phyloP scores from a whole-genome alignment of 1,140 invertebrate genomes.

The Mamestra configurata region DNA sequence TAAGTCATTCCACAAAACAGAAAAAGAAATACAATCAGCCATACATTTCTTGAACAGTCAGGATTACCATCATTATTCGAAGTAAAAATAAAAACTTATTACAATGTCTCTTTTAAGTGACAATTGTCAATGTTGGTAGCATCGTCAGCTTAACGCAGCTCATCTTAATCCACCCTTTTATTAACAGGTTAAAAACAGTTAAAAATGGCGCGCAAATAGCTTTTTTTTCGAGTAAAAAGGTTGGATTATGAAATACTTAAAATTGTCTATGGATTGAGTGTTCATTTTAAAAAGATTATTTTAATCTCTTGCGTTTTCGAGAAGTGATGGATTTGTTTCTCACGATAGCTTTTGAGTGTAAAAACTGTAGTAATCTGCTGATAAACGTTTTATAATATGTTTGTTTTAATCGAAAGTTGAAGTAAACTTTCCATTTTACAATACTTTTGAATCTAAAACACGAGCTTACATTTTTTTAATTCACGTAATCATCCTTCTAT shows the following conservation, averaged over 20 bases:
- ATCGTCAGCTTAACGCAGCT: not conserved
- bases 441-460: no score
- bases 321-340: not conserved
- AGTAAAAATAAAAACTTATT: not conserved
- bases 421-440: not conserved
- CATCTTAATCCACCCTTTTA: not conserved
- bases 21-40: not conserved
- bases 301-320: not conserved
- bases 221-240: slow-evolving; percentile 10
- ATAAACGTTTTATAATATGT: not conserved
- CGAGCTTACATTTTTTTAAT: no score
- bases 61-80: not conserved
- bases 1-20: no score
- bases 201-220: slow-evolving; percentile 12
- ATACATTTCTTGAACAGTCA: not conserved
- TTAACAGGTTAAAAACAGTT: not conserved
- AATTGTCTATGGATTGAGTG: slow-evolving; percentile 15
- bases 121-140: not conserved
- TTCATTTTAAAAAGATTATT: slow-evolving; percentile 10
- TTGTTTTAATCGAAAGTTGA: no score
- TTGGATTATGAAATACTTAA: slow-evolving; percentile 13
- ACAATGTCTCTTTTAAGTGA: not conserved
- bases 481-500: no score
- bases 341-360: not conserved
- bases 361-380: not conserved